Percentiles rank a stretch among this genome's conserved stretches.
Conservation (phyloP, 2,888 invertebrate species). For the Aplocera efformata region DNA sequence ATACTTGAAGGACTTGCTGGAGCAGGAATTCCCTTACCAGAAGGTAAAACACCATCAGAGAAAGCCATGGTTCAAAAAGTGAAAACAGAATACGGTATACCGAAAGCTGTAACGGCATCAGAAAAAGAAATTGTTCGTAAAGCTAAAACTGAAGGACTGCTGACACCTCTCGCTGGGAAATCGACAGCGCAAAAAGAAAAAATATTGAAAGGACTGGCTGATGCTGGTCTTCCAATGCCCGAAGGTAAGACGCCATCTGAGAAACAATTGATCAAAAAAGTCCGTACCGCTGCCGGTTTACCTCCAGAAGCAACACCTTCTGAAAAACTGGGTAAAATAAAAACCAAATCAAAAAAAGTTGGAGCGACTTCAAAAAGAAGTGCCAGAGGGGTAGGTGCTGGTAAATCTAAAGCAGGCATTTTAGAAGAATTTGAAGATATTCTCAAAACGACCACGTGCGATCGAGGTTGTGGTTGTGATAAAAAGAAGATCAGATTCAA, state of each 20-base stretch:
- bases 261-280: constrained; percentile 38
- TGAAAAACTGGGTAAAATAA: constrained; percentile 39
- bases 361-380: constrained; percentile 21
- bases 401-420: constrained; percentile 32
- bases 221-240: constrained; percentile 29
- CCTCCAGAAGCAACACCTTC: constrained; percentile 39
- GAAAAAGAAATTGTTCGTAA: constrained; percentile 30
- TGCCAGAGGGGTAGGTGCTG: constrained; percentile 11
- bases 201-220: constrained; percentile 41
- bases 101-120: constrained; percentile 37
- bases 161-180: constrained; percentile 46
- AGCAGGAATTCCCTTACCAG: constrained; percentile 32
- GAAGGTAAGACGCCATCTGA: no score
- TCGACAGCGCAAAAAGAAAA: constrained; percentile 39
- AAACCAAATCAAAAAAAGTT: constrained; percentile 39
- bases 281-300: constrained; percentile 33
- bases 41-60: constrained; percentile 33
- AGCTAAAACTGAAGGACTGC: constrained; percentile 3
- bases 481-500: constrained; percentile 64
- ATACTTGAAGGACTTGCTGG: constrained; percentile 24
- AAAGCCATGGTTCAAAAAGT: constrained; percentile 27
- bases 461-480: constrained; percentile 58
- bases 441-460: constrained; percentile 55
- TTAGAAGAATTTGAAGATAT: constrained; percentile 48
- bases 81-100: constrained; percentile 33